Percentiles rank a stretch among this genome's conserved stretches.
phyloP scores from a whole-genome alignment of 1,140 invertebrate genomes.

The Magallana ariakensis region DNA sequence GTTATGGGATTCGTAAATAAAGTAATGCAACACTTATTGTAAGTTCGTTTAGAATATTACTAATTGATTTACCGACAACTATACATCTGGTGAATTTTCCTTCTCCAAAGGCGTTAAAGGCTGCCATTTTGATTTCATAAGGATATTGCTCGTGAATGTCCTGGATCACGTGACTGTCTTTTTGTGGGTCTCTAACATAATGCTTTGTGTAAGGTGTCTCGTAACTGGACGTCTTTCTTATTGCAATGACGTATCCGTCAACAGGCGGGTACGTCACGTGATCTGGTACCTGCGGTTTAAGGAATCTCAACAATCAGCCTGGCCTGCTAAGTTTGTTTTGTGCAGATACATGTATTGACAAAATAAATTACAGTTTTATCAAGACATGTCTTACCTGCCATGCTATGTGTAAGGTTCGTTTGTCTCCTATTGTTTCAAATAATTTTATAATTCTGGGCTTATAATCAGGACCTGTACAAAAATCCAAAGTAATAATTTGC shows the following conservation, averaged over 20 bases:
- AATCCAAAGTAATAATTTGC: no score
- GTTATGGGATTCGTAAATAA: no score
- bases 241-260: slow-evolving; percentile 47
- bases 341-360: no score
- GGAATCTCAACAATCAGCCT: background rate
- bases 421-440: background rate
- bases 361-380: no score
- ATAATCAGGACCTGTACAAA: background rate
- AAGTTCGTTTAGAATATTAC: no score
- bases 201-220: slow-evolving; percentile 29
- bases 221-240: slow-evolving; percentile 46
- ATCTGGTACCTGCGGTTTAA: slow-evolving; percentile 34
- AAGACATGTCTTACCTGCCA: background rate
- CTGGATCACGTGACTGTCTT: slow-evolving; percentile 30
- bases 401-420: background rate
- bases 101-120: slow-evolving; percentile 45
- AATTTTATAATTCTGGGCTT: slow-evolving; percentile 11
- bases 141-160: slow-evolving; percentile 19
- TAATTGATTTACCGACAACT: background rate
- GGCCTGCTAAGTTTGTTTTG: no score
- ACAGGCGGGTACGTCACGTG: slow-evolving; percentile 5
- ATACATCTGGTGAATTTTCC: slow-evolving; percentile 26
- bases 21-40: no score
- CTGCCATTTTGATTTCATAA: slow-evolving; percentile 49
- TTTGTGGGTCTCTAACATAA: slow-evolving; percentile 35